A percentile compares a stretch with the other conserved stretches of the same genome.
These are phyloP conservation scores for Dromaius novaehollandiae DNA, from an alignment of 2,113 vertebrate genomes.

Conservation along the genomic window DNA sequence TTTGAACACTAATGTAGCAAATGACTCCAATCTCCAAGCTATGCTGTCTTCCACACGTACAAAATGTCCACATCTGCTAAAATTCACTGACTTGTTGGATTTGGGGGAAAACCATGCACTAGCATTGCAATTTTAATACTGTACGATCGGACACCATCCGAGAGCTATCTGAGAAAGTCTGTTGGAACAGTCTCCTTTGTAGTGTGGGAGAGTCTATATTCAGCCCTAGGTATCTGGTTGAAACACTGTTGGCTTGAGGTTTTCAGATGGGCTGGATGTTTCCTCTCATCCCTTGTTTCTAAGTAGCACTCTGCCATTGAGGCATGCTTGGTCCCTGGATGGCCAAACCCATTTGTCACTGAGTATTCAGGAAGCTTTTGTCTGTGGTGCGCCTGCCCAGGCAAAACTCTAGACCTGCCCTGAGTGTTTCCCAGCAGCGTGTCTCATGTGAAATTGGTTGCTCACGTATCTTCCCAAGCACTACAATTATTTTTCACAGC, in stretches of 20 bases:
- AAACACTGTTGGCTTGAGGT: background rate
- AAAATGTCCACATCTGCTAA: background rate
- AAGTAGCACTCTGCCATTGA: background rate
- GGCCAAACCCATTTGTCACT: background rate
- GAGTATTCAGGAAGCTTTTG: background rate
- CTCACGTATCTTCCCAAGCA: background rate
- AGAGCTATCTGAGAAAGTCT: background rate
- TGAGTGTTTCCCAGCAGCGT: background rate
- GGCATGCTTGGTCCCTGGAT: fast-evolving
- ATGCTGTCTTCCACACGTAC: background rate
- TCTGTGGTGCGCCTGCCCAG: background rate
- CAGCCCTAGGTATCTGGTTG: background rate
- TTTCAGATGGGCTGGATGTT: background rate
- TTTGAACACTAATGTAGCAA: background rate
- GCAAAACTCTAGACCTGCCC: background rate
- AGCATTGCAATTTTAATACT: background rate
- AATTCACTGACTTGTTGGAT: background rate
- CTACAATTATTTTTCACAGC: background rate
- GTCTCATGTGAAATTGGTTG: background rate
- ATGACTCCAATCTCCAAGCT: background rate
- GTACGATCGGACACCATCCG: background rate
- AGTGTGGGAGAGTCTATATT: background rate
- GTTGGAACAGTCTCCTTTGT: background rate
- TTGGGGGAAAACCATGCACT: background rate
- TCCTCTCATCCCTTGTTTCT: background rate